These are phyloP conservation scores for Casuarius casuarius DNA, from an alignment of 2,113 vertebrate species.

Conservation along the genomic window DNA sequence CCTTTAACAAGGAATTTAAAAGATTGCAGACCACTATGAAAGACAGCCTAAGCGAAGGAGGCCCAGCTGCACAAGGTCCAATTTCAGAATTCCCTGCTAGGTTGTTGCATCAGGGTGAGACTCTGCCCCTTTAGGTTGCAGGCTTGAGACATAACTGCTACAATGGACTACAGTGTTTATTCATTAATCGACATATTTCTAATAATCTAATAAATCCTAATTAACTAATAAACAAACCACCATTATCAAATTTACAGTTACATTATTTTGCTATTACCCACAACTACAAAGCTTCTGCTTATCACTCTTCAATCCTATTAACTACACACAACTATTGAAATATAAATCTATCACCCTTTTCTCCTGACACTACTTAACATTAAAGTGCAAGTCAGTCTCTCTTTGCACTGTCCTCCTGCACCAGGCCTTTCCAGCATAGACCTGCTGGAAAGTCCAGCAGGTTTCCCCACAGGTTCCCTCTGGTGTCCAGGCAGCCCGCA, in stretches of 20 bases:
- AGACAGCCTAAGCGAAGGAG: background rate
- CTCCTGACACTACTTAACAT: background rate
- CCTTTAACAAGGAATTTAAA: background rate
- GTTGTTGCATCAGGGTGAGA: background rate
- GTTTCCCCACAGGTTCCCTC: background rate
- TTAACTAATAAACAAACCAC: background rate
- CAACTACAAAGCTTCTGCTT: background rate
- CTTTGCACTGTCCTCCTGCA: background rate
- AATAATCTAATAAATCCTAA: background rate
- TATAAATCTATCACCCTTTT: background rate
- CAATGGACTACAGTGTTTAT: background rate
- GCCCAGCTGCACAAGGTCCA: background rate
- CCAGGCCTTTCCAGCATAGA: background rate
- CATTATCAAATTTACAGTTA: background rate
- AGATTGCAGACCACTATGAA: background rate
- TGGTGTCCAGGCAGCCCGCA: background rate
- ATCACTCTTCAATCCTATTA: background rate
- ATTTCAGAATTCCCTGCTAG: background rate
- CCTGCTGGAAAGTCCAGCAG: fast-evolving
- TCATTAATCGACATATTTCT: background rate
- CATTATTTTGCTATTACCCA: background rate
- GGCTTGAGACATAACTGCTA: background rate
- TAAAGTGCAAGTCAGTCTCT: background rate
- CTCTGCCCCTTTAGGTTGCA: background rate
- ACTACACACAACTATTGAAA: background rate